These are phyloP conservation scores for Ptilorrhoa leucosticta DNA, from an alignment of 2,113 vertebrate species.

Conservation along the genomic window DNA sequence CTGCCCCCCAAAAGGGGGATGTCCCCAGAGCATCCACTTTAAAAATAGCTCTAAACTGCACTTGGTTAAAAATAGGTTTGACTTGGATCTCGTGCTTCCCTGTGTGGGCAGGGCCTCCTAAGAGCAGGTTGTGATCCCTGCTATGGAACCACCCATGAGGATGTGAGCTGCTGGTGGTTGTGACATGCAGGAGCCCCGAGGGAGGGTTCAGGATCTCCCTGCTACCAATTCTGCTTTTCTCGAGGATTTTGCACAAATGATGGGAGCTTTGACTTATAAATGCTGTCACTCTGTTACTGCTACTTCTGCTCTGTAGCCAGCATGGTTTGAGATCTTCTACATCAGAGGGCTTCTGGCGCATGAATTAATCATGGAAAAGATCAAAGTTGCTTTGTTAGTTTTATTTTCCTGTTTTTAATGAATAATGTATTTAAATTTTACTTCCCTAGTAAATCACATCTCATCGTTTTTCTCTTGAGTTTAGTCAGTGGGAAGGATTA, in stretches of 20 bases:
- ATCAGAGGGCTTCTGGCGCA: background rate
- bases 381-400: constrained; percentile 27
- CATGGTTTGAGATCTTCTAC: background rate
- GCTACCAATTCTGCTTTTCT: background rate
- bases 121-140: background rate
- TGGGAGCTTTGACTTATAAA: background rate
- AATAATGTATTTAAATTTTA: constrained; percentile 39
- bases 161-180: background rate
- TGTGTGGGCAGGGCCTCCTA: background rate
- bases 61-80: constrained; percentile 30
- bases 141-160: background rate
- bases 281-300: background rate
- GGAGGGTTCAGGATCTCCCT: background rate
- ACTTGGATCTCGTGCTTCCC: background rate
- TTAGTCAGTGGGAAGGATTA: constrained; percentile 2
- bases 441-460: background rate
- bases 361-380: background rate
- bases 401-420: constrained; percentile 47
- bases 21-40: background rate
- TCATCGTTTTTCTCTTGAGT: background rate
- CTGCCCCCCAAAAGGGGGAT: background rate
- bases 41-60: constrained; percentile 12
- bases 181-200: rapidly evolving
- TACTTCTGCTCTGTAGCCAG: background rate
- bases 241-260: background rate